Percentiles rank a stretch among this genome's conserved stretches.
phyloP scores from a whole-genome alignment of 2,888 invertebrate genomes.

The Melanotus villosus region DNA sequence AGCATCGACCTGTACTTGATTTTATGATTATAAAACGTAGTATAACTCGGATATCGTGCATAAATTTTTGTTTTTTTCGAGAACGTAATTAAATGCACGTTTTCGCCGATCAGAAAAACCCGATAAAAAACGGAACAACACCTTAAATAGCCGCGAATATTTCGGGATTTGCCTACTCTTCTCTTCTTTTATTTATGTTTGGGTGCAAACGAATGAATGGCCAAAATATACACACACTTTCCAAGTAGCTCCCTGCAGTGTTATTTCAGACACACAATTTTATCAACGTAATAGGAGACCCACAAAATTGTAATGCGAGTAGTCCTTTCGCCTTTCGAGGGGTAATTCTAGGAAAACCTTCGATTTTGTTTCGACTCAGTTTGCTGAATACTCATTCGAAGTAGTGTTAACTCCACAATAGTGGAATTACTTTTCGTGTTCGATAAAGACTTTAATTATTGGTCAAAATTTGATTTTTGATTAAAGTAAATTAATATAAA shows the following conservation, averaged over 20 bases:
- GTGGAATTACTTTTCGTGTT: conserved; percentile 1
- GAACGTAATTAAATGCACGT: too few species aligned
- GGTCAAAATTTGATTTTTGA: too few species aligned
- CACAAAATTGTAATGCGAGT: conserved; percentile 13
- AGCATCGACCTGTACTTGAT: conserved; percentile 12
- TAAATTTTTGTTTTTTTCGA: too few species aligned
- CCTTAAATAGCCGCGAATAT: too few species aligned
- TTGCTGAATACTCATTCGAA: background rate
- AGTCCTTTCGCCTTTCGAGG: background rate
- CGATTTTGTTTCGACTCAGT: background rate
- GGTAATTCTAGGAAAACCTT: background rate
- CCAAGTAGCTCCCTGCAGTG: conserved; percentile 25
- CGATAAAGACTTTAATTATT: background rate
- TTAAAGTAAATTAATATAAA: too few species aligned
- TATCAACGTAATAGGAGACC: conserved; percentile 28
- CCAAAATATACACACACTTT: conserved; percentile 28
- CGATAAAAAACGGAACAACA: too few species aligned
- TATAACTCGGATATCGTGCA: conserved; percentile 10
- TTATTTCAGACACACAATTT: conserved; percentile 29
- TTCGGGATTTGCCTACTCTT: background rate
- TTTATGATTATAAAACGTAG: conserved; percentile 9
- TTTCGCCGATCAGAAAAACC: too few species aligned
- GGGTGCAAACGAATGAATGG: conserved; percentile 17
- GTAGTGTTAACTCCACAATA: background rate
- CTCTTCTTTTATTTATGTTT: background rate